Evolutionary conservation across 2,888 invertebrate genomes (phyloP), one percentile per base, ranked within the genome.

Genomic region (Chloroclystis v-ata): DNA sequence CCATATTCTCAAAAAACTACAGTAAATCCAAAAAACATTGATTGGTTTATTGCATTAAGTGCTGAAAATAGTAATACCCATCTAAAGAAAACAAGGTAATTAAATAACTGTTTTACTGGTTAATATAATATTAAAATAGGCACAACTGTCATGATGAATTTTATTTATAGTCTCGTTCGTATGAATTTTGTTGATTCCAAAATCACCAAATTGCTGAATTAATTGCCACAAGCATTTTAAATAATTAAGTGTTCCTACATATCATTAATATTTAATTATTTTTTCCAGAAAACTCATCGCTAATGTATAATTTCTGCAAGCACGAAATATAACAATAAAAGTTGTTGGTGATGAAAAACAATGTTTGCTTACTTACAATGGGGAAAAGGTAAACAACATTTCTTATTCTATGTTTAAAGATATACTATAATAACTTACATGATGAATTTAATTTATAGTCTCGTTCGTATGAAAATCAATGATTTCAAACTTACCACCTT

Each of bases 281-380:
- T 9, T 32, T 20, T 45, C 5, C 3, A 4, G 20, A 20, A 5
- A 20, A 2, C 5, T 20, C 20, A 20, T n/a, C n/a, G n/a, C n/a
- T n/a, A n/a, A n/a, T n/a, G n/a, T n/a, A n/a, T n/a, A n/a, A n/a
- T n/a, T n/a, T n/a, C n/a, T n/a, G n/a, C n/a, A n/a, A n/a, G n/a
- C n/a, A n/a, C n/a, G n/a, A n/a, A n/a, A 53, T 56, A 56, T 57
- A 65, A 62, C 72, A 72, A 82, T 82, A 82, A n/a, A 82, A 80
- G 81, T 82, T 82, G 80, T n/a, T n/a, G n/a, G n/a, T n/a, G n/a
- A n/a, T n/a, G n/a, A 20, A 20, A 20, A 20, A 4, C 20, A 20
- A 4, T n/a, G n/a, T n/a, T n/a, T n/a, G n/a, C n/a, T n/a, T n/a
- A n/a, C n/a, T n/a, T n/a, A n/a, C n/a, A n/a, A n/a, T n/a, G n/a